Evolutionary conservation across 2,113 vertebrate species (phyloP), one percentile per base, ranked within the genome.

Genomic region (Sceloporus undulatus): DNA sequence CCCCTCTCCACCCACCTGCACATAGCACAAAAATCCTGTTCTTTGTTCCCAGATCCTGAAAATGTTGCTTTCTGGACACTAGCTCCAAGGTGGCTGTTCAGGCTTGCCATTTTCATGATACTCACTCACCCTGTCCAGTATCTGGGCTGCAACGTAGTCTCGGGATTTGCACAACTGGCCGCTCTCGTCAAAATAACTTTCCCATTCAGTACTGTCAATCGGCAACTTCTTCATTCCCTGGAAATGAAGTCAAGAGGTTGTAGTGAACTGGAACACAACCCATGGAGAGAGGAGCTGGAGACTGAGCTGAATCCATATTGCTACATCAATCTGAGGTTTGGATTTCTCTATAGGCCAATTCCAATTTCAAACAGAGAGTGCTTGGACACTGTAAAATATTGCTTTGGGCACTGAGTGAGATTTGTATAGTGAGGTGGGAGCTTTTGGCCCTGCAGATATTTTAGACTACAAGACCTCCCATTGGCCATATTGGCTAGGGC

Each of bases 171-270:
- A 90, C 65, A 96, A 79, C 25, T 95, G 89, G 48, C 95, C 95
- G 0, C 92, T 93, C 91, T 96, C 95, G 0, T 95, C 95, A 19
- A 96, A 96, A 91, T 95, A 96, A 84, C 91, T 77, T 5, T 92
- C 78, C 95, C 95, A 96, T 81, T 96, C 95, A 0, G 86, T 85
- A 84, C 90, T 93, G 90, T 96, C 91, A 5, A 95, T 92, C 40
- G 91, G 89, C 4, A 93, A 89, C 27, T 92, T 94, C 76, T 90
- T 92, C 62, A 90, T 87, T 23, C 14, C 85, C 95, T 95, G 84
- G 25, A 6, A 14, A 86, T 16, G 74, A 86, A 84, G 56, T 87
- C 56, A 10, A 74, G 11, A 29, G 62, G 0, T 70, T 54, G 1
- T 5, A 18, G 2, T 65, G 48, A 65, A 11, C 9, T 27, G 56